phyloP scores from a whole-genome alignment of 2,113 vertebrate genomes.

The Lagopus muta region DNA sequence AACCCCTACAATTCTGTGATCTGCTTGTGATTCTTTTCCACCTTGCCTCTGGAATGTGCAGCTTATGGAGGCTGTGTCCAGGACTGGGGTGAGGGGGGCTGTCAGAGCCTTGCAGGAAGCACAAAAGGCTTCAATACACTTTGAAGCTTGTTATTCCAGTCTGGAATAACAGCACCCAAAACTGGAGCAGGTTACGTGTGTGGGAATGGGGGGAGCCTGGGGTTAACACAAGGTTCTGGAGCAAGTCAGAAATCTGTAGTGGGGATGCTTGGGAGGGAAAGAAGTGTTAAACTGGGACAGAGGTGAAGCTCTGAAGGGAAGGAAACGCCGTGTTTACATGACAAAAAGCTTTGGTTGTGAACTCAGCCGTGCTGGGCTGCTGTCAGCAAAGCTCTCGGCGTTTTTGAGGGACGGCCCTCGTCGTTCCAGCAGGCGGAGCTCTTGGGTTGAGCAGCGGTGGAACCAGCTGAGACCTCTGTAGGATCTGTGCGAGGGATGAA shows the following conservation, averaged over 20 bases:
- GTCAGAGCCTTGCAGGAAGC: background rate
- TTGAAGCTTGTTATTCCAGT: background rate
- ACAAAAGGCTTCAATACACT: background rate
- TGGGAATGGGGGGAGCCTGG: background rate
- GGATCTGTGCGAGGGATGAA: background rate
- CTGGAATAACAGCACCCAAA: background rate
- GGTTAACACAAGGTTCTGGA: background rate
- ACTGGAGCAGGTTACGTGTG: accelerated
- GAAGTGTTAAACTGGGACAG: accelerated
- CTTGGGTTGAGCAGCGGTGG: background rate
- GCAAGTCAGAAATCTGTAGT: too few species aligned
- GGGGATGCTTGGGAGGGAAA: background rate
- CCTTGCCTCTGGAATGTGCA: background rate
- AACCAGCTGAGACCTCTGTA: background rate
- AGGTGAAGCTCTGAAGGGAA: background rate
- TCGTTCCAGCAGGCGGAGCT: background rate
- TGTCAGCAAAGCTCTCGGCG: accelerated
- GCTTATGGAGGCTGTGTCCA: background rate
- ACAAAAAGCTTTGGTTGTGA: background rate
- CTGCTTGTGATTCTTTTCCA: background rate
- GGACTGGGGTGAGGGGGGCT: background rate
- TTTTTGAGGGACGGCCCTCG: background rate
- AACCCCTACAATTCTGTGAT: too few species aligned
- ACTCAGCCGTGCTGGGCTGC: background rate
- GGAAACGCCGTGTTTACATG: accelerated